Evolutionary conservation across 1,140 invertebrate genomes (phyloP), one percentile per base, ranked within the genome.

Genomic region (Procambarus virginalis): DNA sequence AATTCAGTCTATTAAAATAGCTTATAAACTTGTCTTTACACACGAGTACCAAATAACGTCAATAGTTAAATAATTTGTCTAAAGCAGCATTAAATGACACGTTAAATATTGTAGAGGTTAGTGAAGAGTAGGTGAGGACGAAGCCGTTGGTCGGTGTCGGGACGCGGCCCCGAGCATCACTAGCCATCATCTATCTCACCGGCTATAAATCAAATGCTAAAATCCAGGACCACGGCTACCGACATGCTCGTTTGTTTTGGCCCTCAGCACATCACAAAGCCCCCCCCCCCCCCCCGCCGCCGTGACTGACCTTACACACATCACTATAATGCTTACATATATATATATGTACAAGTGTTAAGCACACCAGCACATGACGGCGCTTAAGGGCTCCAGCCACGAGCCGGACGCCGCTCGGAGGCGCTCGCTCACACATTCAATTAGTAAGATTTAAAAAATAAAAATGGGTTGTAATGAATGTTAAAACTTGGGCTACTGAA

Each of bases 161-260:
- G 87, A 89, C 87, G 81, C 80, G 81, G 87, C 68, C 51, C 51
- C 49, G 73, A 77, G 60, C 87, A 84, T 89, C 87, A 84, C 87
- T 89, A 84, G 87, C 81, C 81, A 89, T 84, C 87, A 89, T 89
- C 87, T 84, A 89, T 89, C 87, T 89, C 81, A 75, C 87, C 8
- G 81, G 70, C 81, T 84, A 89, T 89, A 89, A 89, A 89, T 89
- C 87, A 89, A 89, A 89, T 89, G 87, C 87, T 89, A 89, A 89
- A 89, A 89, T 89, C 87, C 87, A 78, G 81, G 87, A 84, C 81
- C 87, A 89, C 17, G 87, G 87, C 81, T 60, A 84, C 87, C 55
- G 87, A 89, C 87, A 84, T 55, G 70, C 87, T 79, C 75, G 87
- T 89, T 89, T 89, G 87, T 89, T 89, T 89, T 84, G 87, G 34